Base-by-base conservation (phyloP, 2,888 invertebrate genomes). In the Aporophyla lueneburgensis region DNA sequence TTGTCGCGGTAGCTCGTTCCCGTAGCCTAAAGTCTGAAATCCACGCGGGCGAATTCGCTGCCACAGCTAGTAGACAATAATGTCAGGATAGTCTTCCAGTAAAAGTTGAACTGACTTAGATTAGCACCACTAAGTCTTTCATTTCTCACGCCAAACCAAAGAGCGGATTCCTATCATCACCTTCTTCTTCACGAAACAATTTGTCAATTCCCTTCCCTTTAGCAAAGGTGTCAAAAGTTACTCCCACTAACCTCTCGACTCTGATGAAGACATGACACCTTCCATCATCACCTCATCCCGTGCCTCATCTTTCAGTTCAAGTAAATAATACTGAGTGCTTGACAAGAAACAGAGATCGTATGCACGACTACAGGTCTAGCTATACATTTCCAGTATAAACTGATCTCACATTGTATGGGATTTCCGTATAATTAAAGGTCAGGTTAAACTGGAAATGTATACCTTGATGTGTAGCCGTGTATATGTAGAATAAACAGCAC, bases 251-350 rank as follows among this genome's bases (percentile, higher is more conserved):
- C 33, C 51, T 10, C 49, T 1, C 5, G 46, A 53, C 53, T 14
- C 46, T 24, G 14, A 68, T 59, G 65, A 49, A 14, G 12, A 59
- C 59, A n/a, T n/a, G 83, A 83, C 72, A 83, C 12, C 33, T 9
- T 46, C 73, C 4, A 27, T 84, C 74, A 66, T 0, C 14, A 53
- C 21, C 46, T 54, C 3, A n/a, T n/a, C n/a, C n/a, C n/a, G n/a
- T n/a, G n/a, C n/a, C n/a, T n/a, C n/a, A 62, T 65, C 59, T 62
- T 56, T 54, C 46, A 53, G 58, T 16, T 54, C 1, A 43, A 63
- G 65, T 58, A 73, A 81, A 70, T 72, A 72, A 59, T 58, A 16
- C 56, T 3, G 14, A 69, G 46, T 62, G 10, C 19, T 73, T 43
- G 66, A 83, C 43, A 58, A 21, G 27, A 66, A 61, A 58, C 54